These are phyloP conservation scores for Caenorhabditis tropicalis DNA, from an alignment of 1,140 invertebrate genomes.

Conservation along the genomic window DNA sequence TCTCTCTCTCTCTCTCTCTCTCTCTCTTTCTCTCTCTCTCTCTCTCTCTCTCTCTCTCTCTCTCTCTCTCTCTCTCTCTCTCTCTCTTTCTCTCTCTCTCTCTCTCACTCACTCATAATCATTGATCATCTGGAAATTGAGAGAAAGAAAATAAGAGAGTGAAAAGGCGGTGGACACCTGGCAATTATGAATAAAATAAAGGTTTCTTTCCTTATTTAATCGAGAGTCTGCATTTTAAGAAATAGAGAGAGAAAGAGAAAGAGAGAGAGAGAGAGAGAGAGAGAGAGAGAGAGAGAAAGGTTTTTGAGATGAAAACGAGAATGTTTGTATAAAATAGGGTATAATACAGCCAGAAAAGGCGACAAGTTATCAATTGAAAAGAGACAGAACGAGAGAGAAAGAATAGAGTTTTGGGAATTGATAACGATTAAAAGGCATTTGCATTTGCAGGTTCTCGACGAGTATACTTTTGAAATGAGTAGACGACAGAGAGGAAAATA, in stretches of 20 bases:
- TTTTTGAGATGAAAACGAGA: too few relatives aligned
- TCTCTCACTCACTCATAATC: background rate
- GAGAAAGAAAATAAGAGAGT: background rate
- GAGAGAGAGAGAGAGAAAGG: background rate
- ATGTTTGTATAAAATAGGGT: background rate
- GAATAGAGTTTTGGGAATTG: background rate
- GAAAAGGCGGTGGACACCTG: background rate
- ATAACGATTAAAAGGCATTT: background rate
- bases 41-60: background rate
- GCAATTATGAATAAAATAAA: background rate
- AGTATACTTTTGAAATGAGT: background rate
- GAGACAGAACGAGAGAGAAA: background rate
- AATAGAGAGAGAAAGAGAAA: background rate
- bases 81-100: background rate
- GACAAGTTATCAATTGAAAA: slow-evolving; percentile 23
- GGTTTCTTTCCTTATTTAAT: background rate
- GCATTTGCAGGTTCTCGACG: slow-evolving; percentile 35
- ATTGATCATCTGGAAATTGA: background rate
- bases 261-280: background rate
- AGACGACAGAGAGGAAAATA: background rate
- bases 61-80: background rate
- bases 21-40: background rate
- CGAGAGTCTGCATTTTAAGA: background rate
- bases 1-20: too few relatives aligned
- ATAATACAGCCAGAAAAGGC: background rate